A percentile compares a stretch with the other conserved stretches of the same genome.
These are phyloP conservation scores for Choloepus didactylus DNA, from an alignment of 2,797 vertebrate genomes.

Conservation along the genomic window DNA sequence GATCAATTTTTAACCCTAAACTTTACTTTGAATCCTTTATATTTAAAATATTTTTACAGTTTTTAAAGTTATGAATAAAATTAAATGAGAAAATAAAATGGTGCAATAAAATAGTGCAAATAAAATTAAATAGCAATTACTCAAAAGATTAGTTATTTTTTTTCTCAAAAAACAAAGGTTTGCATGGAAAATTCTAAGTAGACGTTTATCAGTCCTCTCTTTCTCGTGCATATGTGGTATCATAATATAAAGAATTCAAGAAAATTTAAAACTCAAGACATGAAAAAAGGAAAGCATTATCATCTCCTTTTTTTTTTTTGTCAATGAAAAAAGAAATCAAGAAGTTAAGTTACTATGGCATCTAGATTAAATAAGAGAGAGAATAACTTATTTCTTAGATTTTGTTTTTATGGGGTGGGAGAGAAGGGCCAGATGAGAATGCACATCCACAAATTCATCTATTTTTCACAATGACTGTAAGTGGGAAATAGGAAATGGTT, in stretches of 20 bases:
- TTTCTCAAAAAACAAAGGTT: conserved; percentile 17
- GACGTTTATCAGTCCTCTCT: background rate
- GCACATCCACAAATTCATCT: background rate
- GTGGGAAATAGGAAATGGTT: background rate
- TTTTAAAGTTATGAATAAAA: conserved; percentile 41
- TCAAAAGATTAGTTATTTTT: background rate
- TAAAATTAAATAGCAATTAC: conserved; percentile 50
- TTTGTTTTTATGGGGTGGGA: background rate
- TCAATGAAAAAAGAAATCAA: background rate
- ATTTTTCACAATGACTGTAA: background rate
- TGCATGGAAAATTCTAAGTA: conserved; percentile 50
- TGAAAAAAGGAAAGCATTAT: conserved; percentile 57
- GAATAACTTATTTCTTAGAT: conserved; percentile 6
- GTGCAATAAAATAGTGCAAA: conserved; percentile 44
- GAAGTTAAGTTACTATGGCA: conserved; percentile 36
- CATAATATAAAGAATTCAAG: conserved; percentile 47
- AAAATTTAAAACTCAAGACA: conserved; percentile 54
- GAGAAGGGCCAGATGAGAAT: background rate
- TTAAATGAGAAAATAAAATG: conserved; percentile 48
- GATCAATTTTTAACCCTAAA: conserved; percentile 39
- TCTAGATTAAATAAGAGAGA: background rate
- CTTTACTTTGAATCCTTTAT: conserved; percentile 33
- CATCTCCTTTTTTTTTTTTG: background rate
- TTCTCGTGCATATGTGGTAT: background rate
- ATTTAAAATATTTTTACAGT: conserved; percentile 19